These are phyloP conservation scores for Saguinus imperator DNA, from an alignment of 2,113 vertebrate genomes.

Conservation along the genomic window DNA sequence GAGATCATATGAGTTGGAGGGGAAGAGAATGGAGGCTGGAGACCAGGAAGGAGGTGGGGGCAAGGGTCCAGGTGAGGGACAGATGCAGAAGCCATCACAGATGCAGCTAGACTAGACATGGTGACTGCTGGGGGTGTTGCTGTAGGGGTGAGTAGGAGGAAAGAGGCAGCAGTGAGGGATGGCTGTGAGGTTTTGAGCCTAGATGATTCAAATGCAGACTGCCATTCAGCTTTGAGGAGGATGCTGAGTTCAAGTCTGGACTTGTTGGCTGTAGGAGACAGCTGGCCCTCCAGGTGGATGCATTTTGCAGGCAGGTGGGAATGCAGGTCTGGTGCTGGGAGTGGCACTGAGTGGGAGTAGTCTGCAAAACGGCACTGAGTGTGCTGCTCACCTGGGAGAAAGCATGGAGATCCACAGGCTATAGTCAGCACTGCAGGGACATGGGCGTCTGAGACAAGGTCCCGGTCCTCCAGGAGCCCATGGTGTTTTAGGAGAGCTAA, in stretches of 20 bases:
- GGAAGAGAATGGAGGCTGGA: not conserved
- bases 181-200: not conserved
- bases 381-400: not conserved
- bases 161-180: not conserved
- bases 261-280: not conserved
- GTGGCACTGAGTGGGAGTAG: not conserved
- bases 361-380: not conserved
- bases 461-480: not conserved
- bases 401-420: not conserved
- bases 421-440: not conserved
- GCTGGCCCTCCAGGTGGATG: slow-evolving; percentile 40
- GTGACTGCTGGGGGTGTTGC: not conserved
- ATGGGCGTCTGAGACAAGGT: not conserved
- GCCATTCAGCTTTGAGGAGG: not conserved
- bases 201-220: not conserved
- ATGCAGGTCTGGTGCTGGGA: not conserved
- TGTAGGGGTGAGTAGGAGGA: not conserved
- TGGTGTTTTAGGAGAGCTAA: not conserved
- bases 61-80: not conserved
- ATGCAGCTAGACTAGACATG: not conserved
- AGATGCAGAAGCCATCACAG: not conserved
- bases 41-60: not conserved
- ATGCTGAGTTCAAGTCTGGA: slow-evolving; percentile 18
- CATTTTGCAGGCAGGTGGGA: not conserved
- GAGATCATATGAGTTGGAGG: not conserved